phyloP scores from a whole-genome alignment of 2,797 vertebrate genomes.

The Hapalemur alaotrensis region DNA sequence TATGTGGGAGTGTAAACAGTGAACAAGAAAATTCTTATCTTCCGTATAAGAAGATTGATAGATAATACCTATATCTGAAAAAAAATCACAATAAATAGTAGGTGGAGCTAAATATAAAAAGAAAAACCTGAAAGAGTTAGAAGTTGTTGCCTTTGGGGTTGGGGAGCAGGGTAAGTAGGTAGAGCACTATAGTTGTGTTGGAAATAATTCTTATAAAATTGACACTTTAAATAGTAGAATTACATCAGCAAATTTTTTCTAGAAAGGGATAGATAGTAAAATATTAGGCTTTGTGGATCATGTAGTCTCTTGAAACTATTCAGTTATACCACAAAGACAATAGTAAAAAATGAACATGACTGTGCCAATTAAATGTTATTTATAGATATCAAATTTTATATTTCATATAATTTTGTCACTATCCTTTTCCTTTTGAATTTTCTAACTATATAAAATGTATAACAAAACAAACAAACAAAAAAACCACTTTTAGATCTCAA shows the following conservation, averaged over 20 bases:
- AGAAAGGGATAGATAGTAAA: background rate
- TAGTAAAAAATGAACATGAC: background rate
- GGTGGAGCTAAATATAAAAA: background rate
- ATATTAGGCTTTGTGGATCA: background rate
- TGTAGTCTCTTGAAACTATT: background rate
- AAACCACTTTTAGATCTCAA: background rate
- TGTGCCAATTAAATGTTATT: background rate
- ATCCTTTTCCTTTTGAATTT: background rate
- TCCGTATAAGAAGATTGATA: background rate
- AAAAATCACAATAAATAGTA: slow-evolving; percentile 10
- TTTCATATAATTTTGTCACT: background rate
- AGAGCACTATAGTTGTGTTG: background rate
- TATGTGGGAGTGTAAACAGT: background rate
- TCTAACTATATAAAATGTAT: slow-evolving; percentile 2
- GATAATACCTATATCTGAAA: background rate
- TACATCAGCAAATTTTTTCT: background rate
- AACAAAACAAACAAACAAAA: background rate
- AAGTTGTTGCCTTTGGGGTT: background rate
- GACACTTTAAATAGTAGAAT: background rate
- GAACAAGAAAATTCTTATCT: background rate
- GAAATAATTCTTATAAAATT: background rate
- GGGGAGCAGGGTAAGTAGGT: background rate
- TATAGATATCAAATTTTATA: slow-evolving; percentile 33
- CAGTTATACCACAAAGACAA: background rate
- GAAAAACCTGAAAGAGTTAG: background rate